A percentile compares a stretch with the other conserved stretches of the same genome.
These are phyloP conservation scores for Phthorimaea operculella DNA, from an alignment of 1,140 invertebrate species.

Conservation along the genomic window DNA sequence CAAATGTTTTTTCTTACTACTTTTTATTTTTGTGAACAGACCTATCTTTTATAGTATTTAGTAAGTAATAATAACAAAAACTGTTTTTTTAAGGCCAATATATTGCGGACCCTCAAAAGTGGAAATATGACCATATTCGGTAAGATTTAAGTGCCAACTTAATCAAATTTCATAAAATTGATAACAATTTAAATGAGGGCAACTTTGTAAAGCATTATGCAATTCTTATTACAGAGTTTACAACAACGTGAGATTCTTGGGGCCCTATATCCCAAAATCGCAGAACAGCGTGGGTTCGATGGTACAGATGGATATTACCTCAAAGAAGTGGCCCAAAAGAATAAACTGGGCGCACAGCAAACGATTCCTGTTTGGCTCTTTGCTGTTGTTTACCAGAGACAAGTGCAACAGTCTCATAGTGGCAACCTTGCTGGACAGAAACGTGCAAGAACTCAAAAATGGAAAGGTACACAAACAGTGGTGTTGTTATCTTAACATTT, in stretches of 20 bases:
- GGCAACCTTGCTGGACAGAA: constrained; percentile 72
- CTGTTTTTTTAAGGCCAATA: constrained; percentile 26
- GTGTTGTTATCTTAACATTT: too few relatives aligned
- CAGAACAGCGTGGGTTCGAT: constrained; percentile 31
- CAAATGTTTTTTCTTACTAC: too few relatives aligned
- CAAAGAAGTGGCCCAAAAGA: constrained; percentile 27
- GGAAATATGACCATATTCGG: constrained; percentile 33
- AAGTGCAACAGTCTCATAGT: constrained; percentile 76
- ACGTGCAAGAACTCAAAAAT: constrained; percentile 54
- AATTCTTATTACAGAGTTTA: constrained; percentile 30
- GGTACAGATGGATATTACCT: constrained; percentile 36
- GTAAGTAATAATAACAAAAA: too few relatives aligned
- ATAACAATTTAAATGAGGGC: too few relatives aligned
- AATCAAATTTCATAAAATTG: too few relatives aligned
- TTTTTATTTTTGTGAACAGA: too few relatives aligned
- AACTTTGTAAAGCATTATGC: too few relatives aligned
- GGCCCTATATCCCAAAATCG: constrained; percentile 36
- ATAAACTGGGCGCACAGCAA: constrained; percentile 54
- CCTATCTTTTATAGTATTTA: too few relatives aligned
- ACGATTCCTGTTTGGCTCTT: constrained; percentile 76
- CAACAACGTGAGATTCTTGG: constrained; percentile 33
- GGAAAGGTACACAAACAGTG: constrained; percentile 53
- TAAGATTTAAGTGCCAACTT: constrained; percentile 4
- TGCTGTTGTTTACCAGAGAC: constrained; percentile 78
- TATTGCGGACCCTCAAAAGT: constrained; percentile 23